Conservation (phyloP, 2,888 invertebrate species). For the Lasioglossum marginatum region DNA sequence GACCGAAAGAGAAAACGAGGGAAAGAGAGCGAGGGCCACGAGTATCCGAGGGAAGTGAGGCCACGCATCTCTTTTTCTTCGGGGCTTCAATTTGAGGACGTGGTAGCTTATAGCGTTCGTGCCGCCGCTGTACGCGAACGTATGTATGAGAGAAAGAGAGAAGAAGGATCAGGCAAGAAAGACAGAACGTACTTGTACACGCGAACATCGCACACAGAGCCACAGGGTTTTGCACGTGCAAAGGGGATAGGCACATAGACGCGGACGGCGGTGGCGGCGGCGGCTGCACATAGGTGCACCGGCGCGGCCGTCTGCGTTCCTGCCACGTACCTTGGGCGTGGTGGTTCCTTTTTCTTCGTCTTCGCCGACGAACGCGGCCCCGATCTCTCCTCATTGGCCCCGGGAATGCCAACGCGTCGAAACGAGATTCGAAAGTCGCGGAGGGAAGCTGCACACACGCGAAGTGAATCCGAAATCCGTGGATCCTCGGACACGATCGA, state of each 20-base stretch:
- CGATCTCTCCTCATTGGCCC: conserved; percentile 76
- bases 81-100: conserved; percentile 75
- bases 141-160: not conserved
- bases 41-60: conserved; percentile 58
- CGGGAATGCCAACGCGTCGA: conserved; percentile 74
- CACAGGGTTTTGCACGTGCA: conserved; percentile 23
- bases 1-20: not conserved
- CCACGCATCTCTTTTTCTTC: conserved; percentile 76
- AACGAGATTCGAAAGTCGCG: conserved; percentile 76
- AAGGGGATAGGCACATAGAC: conserved; percentile 54
- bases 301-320: conserved; percentile 70
- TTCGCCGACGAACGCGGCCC: conserved; percentile 67
- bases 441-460: conserved; percentile 67
- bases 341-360: conserved; percentile 77
- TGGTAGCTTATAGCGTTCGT: conserved; percentile 71
- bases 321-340: conserved; percentile 81
- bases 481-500: not conserved
- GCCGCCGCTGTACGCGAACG: conserved; percentile 62
- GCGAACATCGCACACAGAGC: conserved; percentile 59
- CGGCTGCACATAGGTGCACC: conserved; percentile 14
- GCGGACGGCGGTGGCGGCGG: not conserved
- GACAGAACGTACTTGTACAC: conserved; percentile 63
- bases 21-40: not conserved
- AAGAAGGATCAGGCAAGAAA: conserved; percentile 32
- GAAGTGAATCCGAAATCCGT: conserved; percentile 69